Conservation (phyloP, 2,888 invertebrate genomes). For the Tanytarsus gracilentus region DNA sequence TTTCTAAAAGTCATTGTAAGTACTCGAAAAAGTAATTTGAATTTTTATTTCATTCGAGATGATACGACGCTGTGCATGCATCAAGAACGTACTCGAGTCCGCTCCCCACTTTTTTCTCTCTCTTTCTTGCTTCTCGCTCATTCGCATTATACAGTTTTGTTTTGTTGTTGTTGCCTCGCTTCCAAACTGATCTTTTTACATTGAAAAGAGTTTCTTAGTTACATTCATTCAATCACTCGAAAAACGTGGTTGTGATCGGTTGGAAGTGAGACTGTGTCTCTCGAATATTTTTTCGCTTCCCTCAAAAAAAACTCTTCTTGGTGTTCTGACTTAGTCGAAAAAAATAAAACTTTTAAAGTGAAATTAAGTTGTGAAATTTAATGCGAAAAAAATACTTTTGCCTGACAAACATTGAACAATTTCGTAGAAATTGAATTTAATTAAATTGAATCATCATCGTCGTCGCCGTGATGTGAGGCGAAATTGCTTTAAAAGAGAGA, state of each 20-base stretch:
- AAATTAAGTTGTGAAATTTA: no score
- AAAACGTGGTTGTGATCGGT: conserved; percentile 28
- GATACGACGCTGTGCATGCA: conserved; percentile 6
- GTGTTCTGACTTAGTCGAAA: not conserved
- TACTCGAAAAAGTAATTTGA: no score
- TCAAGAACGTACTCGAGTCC: not conserved
- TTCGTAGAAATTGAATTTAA: not conserved
- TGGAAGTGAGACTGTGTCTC: conserved; percentile 6
- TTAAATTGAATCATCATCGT: conserved; percentile 10
- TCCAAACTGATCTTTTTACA: conserved; percentile 27
- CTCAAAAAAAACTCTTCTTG: not conserved
- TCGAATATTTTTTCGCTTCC: not conserved
- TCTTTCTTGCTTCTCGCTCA: no score
- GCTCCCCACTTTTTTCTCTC: conserved; percentile 23
- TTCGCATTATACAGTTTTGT: conserved; percentile 12
- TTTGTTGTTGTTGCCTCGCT: conserved; percentile 17
- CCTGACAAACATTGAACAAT: not conserved
- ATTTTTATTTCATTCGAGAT: no score
- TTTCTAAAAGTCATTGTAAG: no score
- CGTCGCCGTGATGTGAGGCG: not conserved
- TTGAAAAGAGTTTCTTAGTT: conserved; percentile 28
- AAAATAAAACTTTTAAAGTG: not conserved
- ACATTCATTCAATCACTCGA: conserved; percentile 28
- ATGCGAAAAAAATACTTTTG: no score
- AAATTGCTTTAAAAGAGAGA: not conserved